Conservation (phyloP, 2,797 vertebrate genomes). For the Taenioides sp. region DNA sequence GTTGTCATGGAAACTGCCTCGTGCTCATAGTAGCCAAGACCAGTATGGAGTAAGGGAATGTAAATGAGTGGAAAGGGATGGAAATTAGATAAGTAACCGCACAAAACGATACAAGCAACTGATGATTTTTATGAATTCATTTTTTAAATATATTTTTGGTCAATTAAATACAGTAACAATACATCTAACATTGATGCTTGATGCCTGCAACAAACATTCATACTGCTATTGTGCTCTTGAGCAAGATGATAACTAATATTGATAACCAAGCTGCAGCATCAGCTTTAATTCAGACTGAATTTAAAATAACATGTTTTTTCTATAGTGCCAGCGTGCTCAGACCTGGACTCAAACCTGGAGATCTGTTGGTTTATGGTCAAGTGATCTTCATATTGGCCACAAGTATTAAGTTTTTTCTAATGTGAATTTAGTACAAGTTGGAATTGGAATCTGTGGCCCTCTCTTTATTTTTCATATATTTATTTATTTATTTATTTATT, state of each 20-base stretch:
- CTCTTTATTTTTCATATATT: no score
- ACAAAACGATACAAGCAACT: background rate
- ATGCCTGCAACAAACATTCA: background rate
- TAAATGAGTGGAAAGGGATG: conserved; percentile 24
- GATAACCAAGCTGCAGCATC: no score
- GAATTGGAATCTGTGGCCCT: no score
- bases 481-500: no score
- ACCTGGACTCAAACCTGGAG: no score
- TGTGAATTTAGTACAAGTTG: background rate
- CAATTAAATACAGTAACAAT: no score
- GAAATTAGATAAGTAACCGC: conserved; percentile 2
- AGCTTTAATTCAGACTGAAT: no score
- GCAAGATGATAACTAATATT: background rate
- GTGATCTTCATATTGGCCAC: background rate
- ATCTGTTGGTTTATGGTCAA: no score
- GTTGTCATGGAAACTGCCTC: conserved; percentile 80
- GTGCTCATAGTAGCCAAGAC: conserved; percentile 52
- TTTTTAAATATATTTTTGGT: no score
- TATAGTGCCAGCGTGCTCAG: background rate
- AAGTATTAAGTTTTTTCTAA: background rate
- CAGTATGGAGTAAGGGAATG: conserved; percentile 51
- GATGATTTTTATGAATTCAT: no score
- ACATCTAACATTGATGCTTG: background rate
- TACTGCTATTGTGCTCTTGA: background rate
- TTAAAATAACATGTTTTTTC: background rate